Evolutionary conservation across 2,113 vertebrate species (phyloP).

Genomic region (Erinaceus europaeus): DNA sequence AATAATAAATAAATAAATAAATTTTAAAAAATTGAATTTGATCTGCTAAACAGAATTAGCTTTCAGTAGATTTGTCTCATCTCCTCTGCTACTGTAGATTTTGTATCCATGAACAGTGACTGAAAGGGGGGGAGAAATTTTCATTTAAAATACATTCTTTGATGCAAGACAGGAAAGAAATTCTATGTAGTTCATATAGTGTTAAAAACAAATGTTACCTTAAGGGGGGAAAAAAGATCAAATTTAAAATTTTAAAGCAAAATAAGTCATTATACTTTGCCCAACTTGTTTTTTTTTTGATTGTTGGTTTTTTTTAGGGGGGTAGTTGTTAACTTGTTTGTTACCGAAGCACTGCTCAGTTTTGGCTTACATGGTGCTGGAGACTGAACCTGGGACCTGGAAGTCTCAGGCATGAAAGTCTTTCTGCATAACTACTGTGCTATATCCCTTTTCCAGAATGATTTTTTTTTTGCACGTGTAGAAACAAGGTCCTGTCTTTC

Average conservation of each 20-base stretch:
- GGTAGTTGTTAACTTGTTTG: neutral
- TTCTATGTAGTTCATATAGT: too few species aligned
- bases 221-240: too few species aligned
- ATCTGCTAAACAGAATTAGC: slow-evolving; percentile 42
- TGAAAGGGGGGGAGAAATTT: neutral
- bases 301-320: too few species aligned
- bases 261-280: neutral
- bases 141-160: neutral
- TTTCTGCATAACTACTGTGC: too few species aligned
- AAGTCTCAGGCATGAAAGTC: too few species aligned
- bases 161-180: neutral
- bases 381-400: too few species aligned
- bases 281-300: neutral
- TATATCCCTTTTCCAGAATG: too few species aligned
- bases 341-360: too few species aligned
- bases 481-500: neutral
- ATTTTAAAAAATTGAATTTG: too few species aligned
- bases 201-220: too few species aligned
- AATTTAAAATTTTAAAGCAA: neutral
- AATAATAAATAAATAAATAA: too few species aligned
- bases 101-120: neutral
- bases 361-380: too few species aligned
- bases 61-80: slow-evolving; percentile 26
- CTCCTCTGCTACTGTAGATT: slow-evolving; percentile 2
- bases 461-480: neutral